Evolutionary conservation across 2,888 invertebrate genomes (phyloP), one percentile per base, ranked within the genome.

Genomic region (Lepidonotus clava): DNA sequence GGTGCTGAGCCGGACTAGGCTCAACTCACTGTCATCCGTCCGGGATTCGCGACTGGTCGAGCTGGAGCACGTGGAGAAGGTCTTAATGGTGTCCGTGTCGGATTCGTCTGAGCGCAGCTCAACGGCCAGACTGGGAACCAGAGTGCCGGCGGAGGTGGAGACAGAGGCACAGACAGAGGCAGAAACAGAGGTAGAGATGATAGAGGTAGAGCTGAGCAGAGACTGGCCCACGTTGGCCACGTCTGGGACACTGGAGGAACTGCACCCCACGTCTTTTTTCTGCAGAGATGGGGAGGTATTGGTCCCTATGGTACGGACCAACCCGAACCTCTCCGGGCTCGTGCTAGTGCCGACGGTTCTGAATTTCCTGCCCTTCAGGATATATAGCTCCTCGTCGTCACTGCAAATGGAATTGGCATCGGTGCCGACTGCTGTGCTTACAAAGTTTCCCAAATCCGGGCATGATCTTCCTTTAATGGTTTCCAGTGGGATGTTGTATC

Each of bases 201-300:
- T 38, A 24, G 77, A 77, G 40, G 40, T 21, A 5, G 36, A 28
- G 2, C 53, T 53, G 2, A 34, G 6, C 28, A 34, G 6, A 18
- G 83, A 83, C 14, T 32, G 36, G 5, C 56, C 83, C 2, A 83
- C 83, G 40, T 38, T 56, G 51, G 61, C 61, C 34, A 77, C 77
- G n/a, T 77, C 77, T 1, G 77, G 46, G 28, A 46, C 46, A 18
- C 46, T 46, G 46, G 46, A 8, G 32, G 77, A 41, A 24, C 53
- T n/a, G 32, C 53, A 53, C 5, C 41, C 41, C 2, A 46, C 77
- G 28, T 77, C 77, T 6, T 36, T 53, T 11, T 24, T 14, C 0
- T n/a, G 21, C 34, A 85, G 41, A 0, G 85, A 84, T 28, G 87
- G 87, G 4, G 87, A 87, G 5, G 84, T 87, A 53, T 85, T 87